Evolutionary conservation across 2,797 vertebrate genomes (phyloP).

Genomic region (Amphiprion clarkii): DNA sequence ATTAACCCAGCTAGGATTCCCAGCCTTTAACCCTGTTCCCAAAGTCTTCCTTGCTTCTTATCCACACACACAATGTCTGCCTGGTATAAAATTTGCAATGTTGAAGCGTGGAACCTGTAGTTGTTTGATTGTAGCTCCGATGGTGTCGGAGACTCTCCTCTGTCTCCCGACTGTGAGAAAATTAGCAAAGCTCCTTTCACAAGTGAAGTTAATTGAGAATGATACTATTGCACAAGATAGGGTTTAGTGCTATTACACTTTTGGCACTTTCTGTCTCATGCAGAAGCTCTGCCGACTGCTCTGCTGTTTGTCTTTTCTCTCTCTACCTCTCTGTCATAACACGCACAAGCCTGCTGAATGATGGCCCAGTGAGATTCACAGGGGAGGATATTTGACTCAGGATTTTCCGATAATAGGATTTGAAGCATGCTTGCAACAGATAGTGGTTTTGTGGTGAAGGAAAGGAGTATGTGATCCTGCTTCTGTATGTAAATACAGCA

Average conservation of each 20-base stretch:
- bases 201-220: conserved; percentile 46
- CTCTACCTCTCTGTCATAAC: conserved; percentile 81
- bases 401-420: conserved; percentile 83
- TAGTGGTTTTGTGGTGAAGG: conserved; percentile 78
- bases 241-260: conserved; percentile 36
- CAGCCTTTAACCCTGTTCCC: conserved; percentile 72
- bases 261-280: conserved; percentile 45
- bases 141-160: conserved; percentile 28
- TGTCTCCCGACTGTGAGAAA: conserved; percentile 54
- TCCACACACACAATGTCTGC: conserved; percentile 48
- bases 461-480: conserved; percentile 64
- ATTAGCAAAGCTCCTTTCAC: conserved; percentile 55
- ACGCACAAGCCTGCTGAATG: conserved; percentile 70
- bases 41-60: conserved; percentile 70
- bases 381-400: conserved; percentile 81
- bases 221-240: conserved; percentile 43
- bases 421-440: conserved; percentile 78
- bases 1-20: conserved; percentile 83
- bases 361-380: conserved; percentile 75
- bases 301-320: conserved; percentile 72
- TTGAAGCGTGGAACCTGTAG: conserved; percentile 39
- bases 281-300: conserved; percentile 45
- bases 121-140: conserved; percentile 16
- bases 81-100: conserved; percentile 47
- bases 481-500: conserved; percentile 65